Evolutionary conservation across 2,113 vertebrate genomes (phyloP).

Genomic region (Pogona vitticeps): DNA sequence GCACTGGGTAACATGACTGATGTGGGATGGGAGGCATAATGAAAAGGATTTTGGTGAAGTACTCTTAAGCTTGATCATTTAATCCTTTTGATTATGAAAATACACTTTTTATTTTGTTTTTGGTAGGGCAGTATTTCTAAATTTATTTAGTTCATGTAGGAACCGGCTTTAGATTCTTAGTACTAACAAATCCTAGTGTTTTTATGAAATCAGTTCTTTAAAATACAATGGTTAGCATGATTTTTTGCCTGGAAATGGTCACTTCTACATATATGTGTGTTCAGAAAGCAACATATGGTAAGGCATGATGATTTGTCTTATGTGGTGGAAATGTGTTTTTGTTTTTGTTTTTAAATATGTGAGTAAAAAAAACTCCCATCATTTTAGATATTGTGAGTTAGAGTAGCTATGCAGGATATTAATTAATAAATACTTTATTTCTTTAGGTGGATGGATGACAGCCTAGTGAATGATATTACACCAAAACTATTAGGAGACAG

Average conservation of each 20-base stretch:
- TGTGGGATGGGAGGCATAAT: no score
- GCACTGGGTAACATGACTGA: no score
- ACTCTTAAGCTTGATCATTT: background rate
- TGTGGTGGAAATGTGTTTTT: background rate
- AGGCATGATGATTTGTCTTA: no score
- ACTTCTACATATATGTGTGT: no score
- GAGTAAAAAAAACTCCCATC: background rate
- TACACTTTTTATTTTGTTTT: background rate
- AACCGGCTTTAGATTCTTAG: background rate
- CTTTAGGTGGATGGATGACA: slow-evolving; percentile 96
- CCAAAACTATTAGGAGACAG: slow-evolving; percentile 90
- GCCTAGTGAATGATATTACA: slow-evolving; percentile 89
- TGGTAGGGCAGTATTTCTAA: background rate
- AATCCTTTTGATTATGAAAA: background rate
- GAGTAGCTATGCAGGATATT: background rate
- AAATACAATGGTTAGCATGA: background rate
- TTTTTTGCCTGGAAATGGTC: background rate
- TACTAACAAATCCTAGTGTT: background rate
- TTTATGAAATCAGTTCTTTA: background rate
- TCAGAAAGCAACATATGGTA: no score
- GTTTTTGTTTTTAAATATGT: background rate
- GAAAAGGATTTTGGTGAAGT: background rate
- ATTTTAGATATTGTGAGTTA: background rate
- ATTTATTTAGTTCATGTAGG: background rate
- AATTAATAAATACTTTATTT: slow-evolving; percentile 44